Conservation (phyloP, 1,140 invertebrate genomes). For the Drosophila baimaii region DNA sequence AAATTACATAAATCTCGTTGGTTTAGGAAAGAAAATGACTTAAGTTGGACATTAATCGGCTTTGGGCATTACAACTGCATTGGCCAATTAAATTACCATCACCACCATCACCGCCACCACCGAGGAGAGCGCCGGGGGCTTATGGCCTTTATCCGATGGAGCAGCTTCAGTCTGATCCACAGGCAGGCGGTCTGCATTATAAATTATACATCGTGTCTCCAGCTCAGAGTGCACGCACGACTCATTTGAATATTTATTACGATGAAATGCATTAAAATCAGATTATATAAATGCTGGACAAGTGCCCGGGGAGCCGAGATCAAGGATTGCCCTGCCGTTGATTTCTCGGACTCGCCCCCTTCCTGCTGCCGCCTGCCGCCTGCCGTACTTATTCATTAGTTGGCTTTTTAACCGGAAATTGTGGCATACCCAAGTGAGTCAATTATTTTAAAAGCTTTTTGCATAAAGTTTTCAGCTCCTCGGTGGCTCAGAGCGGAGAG, state of each 20-base stretch:
- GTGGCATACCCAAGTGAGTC: slow-evolving; percentile 79
- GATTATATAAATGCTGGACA: slow-evolving; percentile 72
- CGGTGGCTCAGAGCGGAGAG: slow-evolving; percentile 62
- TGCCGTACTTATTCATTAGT: slow-evolving; percentile 72
- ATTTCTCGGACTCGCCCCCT: slow-evolving; percentile 21
- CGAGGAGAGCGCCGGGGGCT: slow-evolving; percentile 2
- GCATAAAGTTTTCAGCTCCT: slow-evolving; percentile 68
- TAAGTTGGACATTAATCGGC: slow-evolving; percentile 66
- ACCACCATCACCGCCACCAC: neutral
- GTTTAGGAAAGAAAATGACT: slow-evolving; percentile 49
- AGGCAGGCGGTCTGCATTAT: slow-evolving; percentile 42
- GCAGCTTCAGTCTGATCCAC: slow-evolving; percentile 13
- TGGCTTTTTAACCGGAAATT: slow-evolving; percentile 79
- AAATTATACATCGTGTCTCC: slow-evolving; percentile 43
- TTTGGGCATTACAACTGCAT: slow-evolving; percentile 52
- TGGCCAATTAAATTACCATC: slow-evolving; percentile 33
- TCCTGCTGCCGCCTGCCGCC: slow-evolving; percentile 5
- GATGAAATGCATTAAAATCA: slow-evolving; percentile 67
- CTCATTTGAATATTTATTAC: slow-evolving; percentile 71
- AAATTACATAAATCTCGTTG: slow-evolving; percentile 30
- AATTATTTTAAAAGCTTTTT: slow-evolving; percentile 84
- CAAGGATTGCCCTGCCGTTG: slow-evolving; percentile 11
- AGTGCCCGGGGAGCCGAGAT: slow-evolving; percentile 44
- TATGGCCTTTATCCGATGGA: slow-evolving; percentile 6
- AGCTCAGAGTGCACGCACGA: slow-evolving; percentile 13